Evolutionary conservation across 2,113 vertebrate genomes (phyloP), one percentile per base, ranked within the genome.

Genomic region (Oncorhynchus nerka): DNA sequence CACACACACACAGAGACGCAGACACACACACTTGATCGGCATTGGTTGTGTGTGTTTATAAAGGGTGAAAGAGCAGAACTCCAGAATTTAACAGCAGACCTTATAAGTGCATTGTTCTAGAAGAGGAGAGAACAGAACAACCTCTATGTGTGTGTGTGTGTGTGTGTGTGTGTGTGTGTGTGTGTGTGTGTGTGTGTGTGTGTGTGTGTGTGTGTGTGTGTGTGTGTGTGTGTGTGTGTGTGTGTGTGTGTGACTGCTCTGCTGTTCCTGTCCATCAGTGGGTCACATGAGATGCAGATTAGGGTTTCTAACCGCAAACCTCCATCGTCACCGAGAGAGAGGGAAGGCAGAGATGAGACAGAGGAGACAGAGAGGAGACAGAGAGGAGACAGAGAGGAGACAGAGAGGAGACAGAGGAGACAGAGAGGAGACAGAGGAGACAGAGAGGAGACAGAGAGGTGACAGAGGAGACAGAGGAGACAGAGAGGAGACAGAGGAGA

Each of bases 221-320:
- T 55, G 64, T 24, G 49, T 64, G 67, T 57, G 51, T 81, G 57
- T 75, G 82, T 70, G 78, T 69, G 71, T 76, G 70, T 66, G 75
- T 81, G 73, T 72, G 69, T 68, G 71, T 32, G 62, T 62, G 77
- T 39, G 75, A 49, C 66, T 86, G 87, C 89, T 92, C 66, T 86
- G 87, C 89, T 92, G 91, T 91, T 75, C 86, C 90, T 89, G 90
- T 92, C 91, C 80, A 71, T 91, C 91, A 92, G 67, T 83, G 82
- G 86, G 90, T 91, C 91, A 92, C 83, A 89, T 89, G 91, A 92
- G 90, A 89, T 90, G 89, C 86, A 92, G 90, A 92, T 90, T 90
- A 90, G 84, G 89, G 86, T 92, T 91, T 91, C 91, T 90, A 84
- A 90, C 90, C 87, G 79, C 89, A 90, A 91, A 90, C 88, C 88